Evolutionary conservation across 2,797 vertebrate species (phyloP).

Genomic region (Urophycis tenuis): DNA sequence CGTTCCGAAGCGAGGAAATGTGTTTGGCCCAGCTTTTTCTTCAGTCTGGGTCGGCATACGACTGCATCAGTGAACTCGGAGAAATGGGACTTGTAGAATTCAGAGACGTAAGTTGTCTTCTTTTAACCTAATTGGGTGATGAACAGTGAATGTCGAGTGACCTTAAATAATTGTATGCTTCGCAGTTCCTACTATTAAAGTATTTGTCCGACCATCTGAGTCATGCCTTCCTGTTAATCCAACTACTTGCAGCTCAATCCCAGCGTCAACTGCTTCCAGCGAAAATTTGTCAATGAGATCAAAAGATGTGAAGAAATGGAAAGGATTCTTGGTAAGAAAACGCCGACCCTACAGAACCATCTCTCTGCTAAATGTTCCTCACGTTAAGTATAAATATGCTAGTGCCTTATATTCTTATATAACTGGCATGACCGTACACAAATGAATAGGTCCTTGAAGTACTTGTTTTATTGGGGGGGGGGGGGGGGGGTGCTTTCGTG

Average conservation of each 20-base stretch:
- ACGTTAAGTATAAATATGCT: not conserved
- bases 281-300: slow-evolving; percentile 91
- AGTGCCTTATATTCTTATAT: not conserved
- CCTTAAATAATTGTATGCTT: not conserved
- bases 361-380: not conserved
- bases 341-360: not conserved
- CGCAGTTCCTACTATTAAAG: not conserved
- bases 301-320: slow-evolving; percentile 97
- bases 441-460: no score
- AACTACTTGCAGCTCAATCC: slow-evolving; percentile 81
- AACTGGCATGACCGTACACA: no score
- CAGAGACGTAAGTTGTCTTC: slow-evolving; percentile 86
- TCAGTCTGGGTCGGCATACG: slow-evolving; percentile 90
- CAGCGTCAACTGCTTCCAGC: slow-evolving; percentile 87
- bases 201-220: not conserved
- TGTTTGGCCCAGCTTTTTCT: slow-evolving; percentile 95
- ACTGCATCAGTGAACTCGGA: slow-evolving; percentile 92
- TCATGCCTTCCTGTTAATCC: not conserved
- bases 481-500: no score
- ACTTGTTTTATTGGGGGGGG: no score
- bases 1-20: slow-evolving; percentile 88
- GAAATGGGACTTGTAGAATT: slow-evolving; percentile 94
- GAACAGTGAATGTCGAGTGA: not conserved
- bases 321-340: slow-evolving; percentile 84
- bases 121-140: not conserved